Percentiles rank a stretch among this genome's conserved stretches.
These are phyloP conservation scores for Periphyllus acericola DNA, from an alignment of 2,888 invertebrate species.

Conservation along the genomic window DNA sequence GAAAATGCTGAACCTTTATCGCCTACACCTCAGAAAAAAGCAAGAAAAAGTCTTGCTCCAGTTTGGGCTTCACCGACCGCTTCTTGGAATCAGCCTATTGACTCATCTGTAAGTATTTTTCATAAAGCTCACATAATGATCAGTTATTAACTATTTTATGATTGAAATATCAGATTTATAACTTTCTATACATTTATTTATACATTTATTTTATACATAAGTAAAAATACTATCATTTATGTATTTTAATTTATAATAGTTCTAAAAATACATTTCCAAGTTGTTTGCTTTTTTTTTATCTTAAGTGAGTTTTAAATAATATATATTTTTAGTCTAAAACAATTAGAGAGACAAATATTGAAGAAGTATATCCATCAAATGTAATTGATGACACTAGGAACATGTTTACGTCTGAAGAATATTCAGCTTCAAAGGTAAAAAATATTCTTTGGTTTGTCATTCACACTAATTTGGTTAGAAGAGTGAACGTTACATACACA, in stretches of 20 bases:
- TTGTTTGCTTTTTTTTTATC: background rate
- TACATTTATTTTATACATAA: background rate
- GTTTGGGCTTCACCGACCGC: slow-evolving; percentile 71
- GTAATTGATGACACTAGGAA: slow-evolving; percentile 27
- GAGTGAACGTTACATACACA: slow-evolving; percentile 53
- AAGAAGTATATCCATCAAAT: slow-evolving; percentile 40
- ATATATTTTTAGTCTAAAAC: slow-evolving; percentile 49
- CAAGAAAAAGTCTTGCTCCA: slow-evolving; percentile 82
- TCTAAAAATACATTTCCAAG: background rate
- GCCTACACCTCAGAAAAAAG: slow-evolving; percentile 72
- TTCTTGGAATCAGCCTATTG: slow-evolving; percentile 57
- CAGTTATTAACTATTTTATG: background rate
- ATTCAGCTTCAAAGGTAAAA: slow-evolving; percentile 61
- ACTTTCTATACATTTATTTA: background rate
- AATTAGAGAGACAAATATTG: slow-evolving; percentile 34
- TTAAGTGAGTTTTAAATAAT: background rate
- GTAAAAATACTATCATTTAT: background rate
- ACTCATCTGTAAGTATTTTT: slow-evolving; percentile 36
- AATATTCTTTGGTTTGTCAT: slow-evolving; percentile 32
- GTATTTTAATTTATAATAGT: background rate
- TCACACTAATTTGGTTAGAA: slow-evolving; percentile 55
- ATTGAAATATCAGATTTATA: background rate
- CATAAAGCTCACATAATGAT: background rate
- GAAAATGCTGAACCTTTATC: slow-evolving; percentile 75
- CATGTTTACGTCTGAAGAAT: slow-evolving; percentile 49